Conservation (phyloP, 92 coral and sea anemone species). For the Palythoa caribaeorum region DNA sequence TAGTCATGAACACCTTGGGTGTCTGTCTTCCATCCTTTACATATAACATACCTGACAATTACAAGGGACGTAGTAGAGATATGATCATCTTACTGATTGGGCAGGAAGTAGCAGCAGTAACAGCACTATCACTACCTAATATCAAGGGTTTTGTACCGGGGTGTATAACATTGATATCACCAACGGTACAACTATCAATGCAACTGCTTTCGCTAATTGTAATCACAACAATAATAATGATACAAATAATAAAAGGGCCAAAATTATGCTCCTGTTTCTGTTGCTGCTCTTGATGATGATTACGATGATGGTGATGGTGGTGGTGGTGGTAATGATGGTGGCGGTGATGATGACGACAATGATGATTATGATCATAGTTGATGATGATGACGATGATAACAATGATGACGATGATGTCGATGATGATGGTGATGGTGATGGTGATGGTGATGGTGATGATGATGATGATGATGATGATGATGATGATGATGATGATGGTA, state of each 20-base stretch:
- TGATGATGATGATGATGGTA: neutral
- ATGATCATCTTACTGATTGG: neutral
- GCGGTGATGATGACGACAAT: neutral
- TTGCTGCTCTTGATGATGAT: neutral
- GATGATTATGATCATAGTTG: neutral
- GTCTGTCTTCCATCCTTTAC: constrained; percentile 81
- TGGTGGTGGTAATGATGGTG: neutral
- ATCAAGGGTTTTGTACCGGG: too few species aligned
- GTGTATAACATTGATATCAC: too few species aligned
- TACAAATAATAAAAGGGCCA: too few species aligned
- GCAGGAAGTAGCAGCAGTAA: neutral
- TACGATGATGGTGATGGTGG: neutral
- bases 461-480: neutral
- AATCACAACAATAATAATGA: too few species aligned
- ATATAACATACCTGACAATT: constrained; percentile 78
- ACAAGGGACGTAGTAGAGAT: neutral
- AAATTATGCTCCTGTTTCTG: too few species aligned
- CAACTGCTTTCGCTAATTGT: too few species aligned
- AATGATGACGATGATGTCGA: neutral
- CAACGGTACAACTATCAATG: too few species aligned
- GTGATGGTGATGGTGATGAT: neutral
- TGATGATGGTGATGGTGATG: neutral
- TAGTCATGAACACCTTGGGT: constrained; percentile 76
- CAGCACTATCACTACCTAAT: too few species aligned
- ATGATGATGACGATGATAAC: neutral